A percentile compares a stretch with the other conserved stretches of the same genome.
phyloP scores from a whole-genome alignment of 2,888 invertebrate genomes.

The Dorcus hopei region DNA sequence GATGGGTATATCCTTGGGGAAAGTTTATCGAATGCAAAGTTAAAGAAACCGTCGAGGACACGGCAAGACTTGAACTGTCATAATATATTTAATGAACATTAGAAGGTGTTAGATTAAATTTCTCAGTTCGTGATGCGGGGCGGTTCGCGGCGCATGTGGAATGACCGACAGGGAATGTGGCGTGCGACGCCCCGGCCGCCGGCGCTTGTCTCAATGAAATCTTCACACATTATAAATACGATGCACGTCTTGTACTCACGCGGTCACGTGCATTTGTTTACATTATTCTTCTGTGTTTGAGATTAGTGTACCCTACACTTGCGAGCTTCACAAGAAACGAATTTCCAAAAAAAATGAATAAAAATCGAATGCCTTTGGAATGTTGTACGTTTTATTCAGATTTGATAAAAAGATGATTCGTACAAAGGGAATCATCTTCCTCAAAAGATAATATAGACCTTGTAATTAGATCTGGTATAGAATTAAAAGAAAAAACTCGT shows the following conservation, averaged over 20 bases:
- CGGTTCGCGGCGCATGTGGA: constrained; percentile 17
- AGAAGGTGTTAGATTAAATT: constrained; percentile 21
- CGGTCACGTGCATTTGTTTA: constrained; percentile 22
- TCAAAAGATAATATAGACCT: constrained; percentile 6
- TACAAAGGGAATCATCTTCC: constrained; percentile 2
- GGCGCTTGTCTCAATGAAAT: constrained; percentile 25
- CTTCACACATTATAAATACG: constrained; percentile 20
- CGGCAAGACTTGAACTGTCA: too few species aligned
- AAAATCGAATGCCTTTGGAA: too few species aligned
- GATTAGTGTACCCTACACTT: too few species aligned
- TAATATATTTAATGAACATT: background rate
- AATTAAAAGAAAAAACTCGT: constrained; percentile 7
- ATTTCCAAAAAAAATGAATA: too few species aligned
- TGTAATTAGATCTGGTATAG: constrained; percentile 6
- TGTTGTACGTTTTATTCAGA: background rate
- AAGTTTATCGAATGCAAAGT: too few species aligned
- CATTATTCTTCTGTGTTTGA: constrained; percentile 3
- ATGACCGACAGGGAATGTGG: constrained; percentile 25
- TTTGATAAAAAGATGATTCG: constrained; percentile 3
- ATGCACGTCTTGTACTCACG: constrained; percentile 23
- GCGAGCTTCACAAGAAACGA: too few species aligned
- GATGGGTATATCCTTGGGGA: too few species aligned
- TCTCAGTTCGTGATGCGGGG: constrained; percentile 18
- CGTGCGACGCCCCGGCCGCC: constrained; percentile 25
- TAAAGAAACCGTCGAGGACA: too few species aligned